These are phyloP conservation scores for Salmo trutta DNA, from an alignment of 2,797 vertebrate species.

Conservation along the genomic window DNA sequence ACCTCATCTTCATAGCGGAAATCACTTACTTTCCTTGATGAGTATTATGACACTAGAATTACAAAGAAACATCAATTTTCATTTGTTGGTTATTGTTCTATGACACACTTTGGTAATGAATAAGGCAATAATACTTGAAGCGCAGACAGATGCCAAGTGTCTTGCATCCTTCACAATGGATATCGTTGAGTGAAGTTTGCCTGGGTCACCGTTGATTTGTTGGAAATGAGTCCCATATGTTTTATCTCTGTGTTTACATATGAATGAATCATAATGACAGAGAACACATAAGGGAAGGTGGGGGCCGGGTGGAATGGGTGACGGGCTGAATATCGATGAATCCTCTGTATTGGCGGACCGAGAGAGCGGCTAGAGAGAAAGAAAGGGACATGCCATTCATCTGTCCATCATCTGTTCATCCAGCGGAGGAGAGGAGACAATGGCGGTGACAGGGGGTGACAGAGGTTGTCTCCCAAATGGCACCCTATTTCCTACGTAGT, in stretches of 20 bases:
- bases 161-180: slow-evolving; percentile 55
- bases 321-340: slow-evolving; percentile 66
- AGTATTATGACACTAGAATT: slow-evolving; percentile 48
- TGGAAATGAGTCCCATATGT: slow-evolving; percentile 75
- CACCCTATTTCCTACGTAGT: background rate
- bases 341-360: slow-evolving; percentile 37
- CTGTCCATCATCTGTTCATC: slow-evolving; percentile 73
- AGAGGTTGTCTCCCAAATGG: slow-evolving; percentile 17
- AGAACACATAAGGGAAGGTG: slow-evolving; percentile 58
- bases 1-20: slow-evolving; percentile 52
- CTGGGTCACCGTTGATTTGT: slow-evolving; percentile 74
- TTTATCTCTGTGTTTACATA: slow-evolving; percentile 74
- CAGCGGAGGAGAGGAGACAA: slow-evolving; percentile 62
- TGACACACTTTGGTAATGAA: slow-evolving; percentile 70
- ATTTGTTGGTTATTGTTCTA: slow-evolving; percentile 67
- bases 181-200: slow-evolving; percentile 59
- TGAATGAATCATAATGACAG: slow-evolving; percentile 59
- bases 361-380: background rate
- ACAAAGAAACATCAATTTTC: slow-evolving; percentile 63
- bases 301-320: slow-evolving; percentile 46
- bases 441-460: slow-evolving; percentile 70
- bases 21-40: slow-evolving; percentile 63
- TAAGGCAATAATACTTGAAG: slow-evolving; percentile 70
- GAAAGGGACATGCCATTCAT: slow-evolving; percentile 66
- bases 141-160: slow-evolving; percentile 69